phyloP scores from a whole-genome alignment of 1,140 invertebrate species.

The Nasonia giraulti region DNA sequence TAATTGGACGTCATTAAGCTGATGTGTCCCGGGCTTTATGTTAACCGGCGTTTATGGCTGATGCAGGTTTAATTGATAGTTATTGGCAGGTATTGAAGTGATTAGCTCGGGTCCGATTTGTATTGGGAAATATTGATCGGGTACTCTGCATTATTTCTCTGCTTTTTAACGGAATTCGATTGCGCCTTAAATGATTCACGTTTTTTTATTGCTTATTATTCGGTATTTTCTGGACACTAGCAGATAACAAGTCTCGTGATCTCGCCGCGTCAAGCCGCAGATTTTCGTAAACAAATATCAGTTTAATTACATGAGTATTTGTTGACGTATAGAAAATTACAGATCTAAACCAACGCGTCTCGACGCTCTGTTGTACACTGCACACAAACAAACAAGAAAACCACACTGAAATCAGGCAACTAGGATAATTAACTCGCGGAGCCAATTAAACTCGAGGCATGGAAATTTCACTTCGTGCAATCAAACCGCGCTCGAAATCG shows the following conservation, averaged over 20 bases:
- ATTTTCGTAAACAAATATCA: too few relatives aligned
- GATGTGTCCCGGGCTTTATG: not conserved
- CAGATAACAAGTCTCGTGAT: too few relatives aligned
- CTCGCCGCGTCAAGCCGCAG: too few relatives aligned
- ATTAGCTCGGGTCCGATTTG: too few relatives aligned
- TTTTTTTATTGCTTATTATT: too few relatives aligned
- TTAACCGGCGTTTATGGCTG: not conserved
- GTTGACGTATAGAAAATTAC: too few relatives aligned
- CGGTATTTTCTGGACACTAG: too few relatives aligned
- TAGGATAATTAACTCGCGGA: not conserved
- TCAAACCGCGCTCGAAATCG: constrained; percentile 22
- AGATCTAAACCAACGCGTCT: not conserved
- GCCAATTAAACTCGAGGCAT: not conserved
- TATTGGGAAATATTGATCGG: too few relatives aligned
- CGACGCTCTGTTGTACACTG: not conserved
- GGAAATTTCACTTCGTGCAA: not conserved
- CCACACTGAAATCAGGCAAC: not conserved
- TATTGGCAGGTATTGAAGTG: not conserved
- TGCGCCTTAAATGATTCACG: too few relatives aligned
- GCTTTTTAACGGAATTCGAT: too few relatives aligned
- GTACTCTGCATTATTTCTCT: too few relatives aligned
- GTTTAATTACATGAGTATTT: too few relatives aligned
- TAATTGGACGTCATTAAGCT: not conserved
- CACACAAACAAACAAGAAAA: not conserved
- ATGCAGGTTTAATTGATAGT: not conserved